Conservation (phyloP, 2,797 vertebrate genomes). For the Leptatherina wallacei region DNA sequence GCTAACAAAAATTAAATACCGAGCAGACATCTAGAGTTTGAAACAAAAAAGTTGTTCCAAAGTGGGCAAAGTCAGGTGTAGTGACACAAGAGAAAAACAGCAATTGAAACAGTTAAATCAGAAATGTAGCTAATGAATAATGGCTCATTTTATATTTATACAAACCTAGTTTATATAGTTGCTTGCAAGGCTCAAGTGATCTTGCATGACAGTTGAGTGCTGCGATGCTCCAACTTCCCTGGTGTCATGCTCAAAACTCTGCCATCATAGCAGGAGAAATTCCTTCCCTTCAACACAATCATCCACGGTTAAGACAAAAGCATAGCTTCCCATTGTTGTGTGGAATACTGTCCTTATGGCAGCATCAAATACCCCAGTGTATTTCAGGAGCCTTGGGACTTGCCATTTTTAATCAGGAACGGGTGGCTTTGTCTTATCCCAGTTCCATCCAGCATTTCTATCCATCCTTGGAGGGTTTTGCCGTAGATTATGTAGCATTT, state of each 20-base stretch:
- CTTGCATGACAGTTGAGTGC: slow-evolving; percentile 18
- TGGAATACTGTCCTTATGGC: slow-evolving; percentile 55
- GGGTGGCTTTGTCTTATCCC: slow-evolving; percentile 67
- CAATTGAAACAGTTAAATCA: not conserved
- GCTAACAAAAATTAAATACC: slow-evolving; percentile 51
- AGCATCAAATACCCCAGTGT: slow-evolving; percentile 53
- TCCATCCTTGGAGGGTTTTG: slow-evolving; percentile 68
- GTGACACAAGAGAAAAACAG: slow-evolving; percentile 1
- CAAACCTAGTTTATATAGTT: slow-evolving; percentile 36
- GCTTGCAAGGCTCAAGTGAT: slow-evolving; percentile 18
- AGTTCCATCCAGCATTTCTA: slow-evolving; percentile 57
- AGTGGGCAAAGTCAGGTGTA: slow-evolving; percentile 21
- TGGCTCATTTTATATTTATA: not conserved
- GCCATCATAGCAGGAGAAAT: slow-evolving; percentile 33
- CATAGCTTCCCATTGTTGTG: slow-evolving; percentile 26
- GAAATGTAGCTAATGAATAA: not conserved
- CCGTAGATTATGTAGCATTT: slow-evolving; percentile 73
- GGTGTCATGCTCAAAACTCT: slow-evolving; percentile 32
- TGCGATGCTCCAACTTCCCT: slow-evolving; percentile 30
- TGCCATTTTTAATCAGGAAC: slow-evolving; percentile 73
- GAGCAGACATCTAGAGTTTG: slow-evolving; percentile 7
- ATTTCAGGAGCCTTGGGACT: slow-evolving; percentile 60
- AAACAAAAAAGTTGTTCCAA: slow-evolving; percentile 30
- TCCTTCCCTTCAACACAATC: slow-evolving; percentile 15
- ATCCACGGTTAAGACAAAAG: slow-evolving; percentile 39